Evolutionary conservation across 2,797 vertebrate genomes (phyloP).

Genomic region (Taeniopygia guttata): DNA sequence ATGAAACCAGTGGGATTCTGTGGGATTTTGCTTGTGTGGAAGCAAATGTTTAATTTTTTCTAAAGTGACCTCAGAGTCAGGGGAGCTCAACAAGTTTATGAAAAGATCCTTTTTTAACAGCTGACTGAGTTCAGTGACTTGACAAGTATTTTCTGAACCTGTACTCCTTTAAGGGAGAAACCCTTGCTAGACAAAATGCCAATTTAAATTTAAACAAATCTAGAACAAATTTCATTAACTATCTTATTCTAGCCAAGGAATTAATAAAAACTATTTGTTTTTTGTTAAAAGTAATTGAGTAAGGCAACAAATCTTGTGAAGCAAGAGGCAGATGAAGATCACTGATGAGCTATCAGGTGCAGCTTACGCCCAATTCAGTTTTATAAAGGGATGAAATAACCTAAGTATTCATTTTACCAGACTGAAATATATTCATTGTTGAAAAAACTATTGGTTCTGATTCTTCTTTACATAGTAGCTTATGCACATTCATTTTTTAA

Average conservation of each 20-base stretch:
- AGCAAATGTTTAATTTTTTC: neutral
- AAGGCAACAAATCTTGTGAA: neutral
- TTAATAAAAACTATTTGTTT: neutral
- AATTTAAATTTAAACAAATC: neutral
- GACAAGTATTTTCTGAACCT: neutral
- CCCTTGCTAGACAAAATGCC: neutral
- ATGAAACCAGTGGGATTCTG: neutral
- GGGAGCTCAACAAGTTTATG: neutral
- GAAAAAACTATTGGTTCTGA: neutral
- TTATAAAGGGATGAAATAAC: neutral
- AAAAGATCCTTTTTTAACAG: neutral
- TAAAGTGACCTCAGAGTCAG: neutral
- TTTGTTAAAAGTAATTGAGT: neutral
- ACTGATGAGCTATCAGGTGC: neutral
- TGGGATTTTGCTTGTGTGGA: neutral
- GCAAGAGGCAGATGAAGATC: neutral
- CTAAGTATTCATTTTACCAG: neutral
- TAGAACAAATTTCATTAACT: neutral
- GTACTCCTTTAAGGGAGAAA: neutral
- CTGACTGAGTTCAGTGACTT: neutral
- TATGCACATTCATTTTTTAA: neutral
- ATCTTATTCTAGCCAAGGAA: neutral
- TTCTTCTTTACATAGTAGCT: neutral
- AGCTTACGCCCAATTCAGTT: neutral
- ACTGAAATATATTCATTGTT: neutral